phyloP scores from a whole-genome alignment of 2,797 vertebrate species.

The Pantherophis alleghaniensis region DNA sequence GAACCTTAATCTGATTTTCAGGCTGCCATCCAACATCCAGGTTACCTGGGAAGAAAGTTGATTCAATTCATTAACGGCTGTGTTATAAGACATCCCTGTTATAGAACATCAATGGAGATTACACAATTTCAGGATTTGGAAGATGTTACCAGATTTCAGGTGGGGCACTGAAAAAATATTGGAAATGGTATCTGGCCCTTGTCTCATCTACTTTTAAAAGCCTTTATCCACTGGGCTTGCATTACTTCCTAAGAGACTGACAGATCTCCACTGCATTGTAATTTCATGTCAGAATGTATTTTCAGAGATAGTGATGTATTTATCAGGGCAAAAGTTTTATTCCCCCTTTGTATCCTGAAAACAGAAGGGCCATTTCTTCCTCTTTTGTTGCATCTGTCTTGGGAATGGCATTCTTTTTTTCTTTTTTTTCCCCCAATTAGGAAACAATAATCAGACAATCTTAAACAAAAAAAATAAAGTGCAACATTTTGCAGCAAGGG shows the following conservation, averaged over 20 bases:
- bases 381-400: constrained; percentile 14
- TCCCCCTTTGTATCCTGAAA: not conserved
- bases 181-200: not conserved
- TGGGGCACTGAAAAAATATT: not conserved
- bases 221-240: constrained; percentile 17
- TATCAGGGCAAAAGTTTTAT: constrained; percentile 28
- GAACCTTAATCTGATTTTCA: not conserved
- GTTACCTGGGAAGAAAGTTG: not conserved
- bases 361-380: not conserved
- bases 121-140: not conserved
- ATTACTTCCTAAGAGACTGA: not conserved
- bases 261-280: constrained; percentile 9
- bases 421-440: not conserved
- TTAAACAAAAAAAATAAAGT: not conserved
- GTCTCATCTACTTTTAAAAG: constrained; percentile 6
- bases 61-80: not conserved
- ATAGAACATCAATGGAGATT: not conserved
- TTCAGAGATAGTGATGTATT: constrained; percentile 44
- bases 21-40: not conserved
- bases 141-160: not conserved
- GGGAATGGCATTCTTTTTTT: constrained; percentile 4
- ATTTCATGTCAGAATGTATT: constrained; percentile 44
- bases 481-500: constrained; percentile 23
- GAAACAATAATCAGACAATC: not conserved
- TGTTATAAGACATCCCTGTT: not conserved